Base-by-base conservation (phyloP, 2,113 vertebrate species). In the Periophthalmodon schlosseri region DNA sequence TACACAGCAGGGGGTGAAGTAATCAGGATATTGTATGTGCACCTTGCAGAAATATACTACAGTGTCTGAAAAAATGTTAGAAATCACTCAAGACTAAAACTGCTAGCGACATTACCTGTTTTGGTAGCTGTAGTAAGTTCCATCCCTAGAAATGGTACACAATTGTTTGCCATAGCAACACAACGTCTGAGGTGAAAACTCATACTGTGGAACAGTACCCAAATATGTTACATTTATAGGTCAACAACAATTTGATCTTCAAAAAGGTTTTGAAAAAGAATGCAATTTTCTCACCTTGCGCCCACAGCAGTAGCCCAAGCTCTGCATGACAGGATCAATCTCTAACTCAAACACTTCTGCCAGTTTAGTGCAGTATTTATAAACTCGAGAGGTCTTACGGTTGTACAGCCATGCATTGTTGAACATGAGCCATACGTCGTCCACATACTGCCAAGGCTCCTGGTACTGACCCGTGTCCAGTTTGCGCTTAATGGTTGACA, bases 321-420 rank as follows among this genome's bases (percentile, higher is more conserved):
- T 93, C 75, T 99, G 96, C 98, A 99, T 99, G 76, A 99, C 97
- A 0, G 98, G 98, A 74, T 99, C 98, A 0, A 99, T 99, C 85
- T 99, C 98, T 13, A 94, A 94, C 84, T 99, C 98, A 75, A 99
- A 99, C 83, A 99, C 98, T 86, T 99, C 98, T 0, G 98, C 97
- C 0, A 99, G 95, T 70, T 99, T 99, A 86, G 95, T 96, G 94
- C 98, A 99, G 90, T 97, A 98, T 87, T 99, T 99, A 66, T 99
- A 99, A 72, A 99, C 98, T 0, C 98, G 93, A 0, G 98, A 99
- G 0, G 98, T 99, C 94, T 99, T 99, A 60, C 97, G 96, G 85
- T 99, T 99, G 90, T 99, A 99, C 33, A 99, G 93, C 98, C 97
- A 99, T 49, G 98, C 98, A 0, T 99, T 99, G 92, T 98, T 99